Base-by-base conservation (phyloP, 2,888 invertebrate species). In the Agonopterix arenella region DNA sequence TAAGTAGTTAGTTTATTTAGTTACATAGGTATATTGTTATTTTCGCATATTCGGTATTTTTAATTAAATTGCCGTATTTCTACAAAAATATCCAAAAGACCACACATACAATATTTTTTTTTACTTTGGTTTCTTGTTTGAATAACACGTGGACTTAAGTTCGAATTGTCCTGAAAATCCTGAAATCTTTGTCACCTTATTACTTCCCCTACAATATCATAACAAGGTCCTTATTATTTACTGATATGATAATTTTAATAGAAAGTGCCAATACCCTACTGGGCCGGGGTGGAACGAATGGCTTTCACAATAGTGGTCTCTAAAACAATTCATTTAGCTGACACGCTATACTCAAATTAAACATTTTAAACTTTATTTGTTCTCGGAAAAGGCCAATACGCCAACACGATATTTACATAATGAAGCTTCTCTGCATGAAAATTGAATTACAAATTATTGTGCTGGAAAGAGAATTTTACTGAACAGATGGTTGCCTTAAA, bases 211-310 rank as follows among this genome's bases (percentile, higher is more conserved):
- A 50, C 57, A 55, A 60, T 66, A 51, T 62, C 58, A 61, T 65
- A 72, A 76, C 72, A 71, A 64, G 68, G 61, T 58, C 57, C 61
- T 66, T 50, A 44, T 63, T 70, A 73, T 76, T 76, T 74, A 81
- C 71, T 62, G 73, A 80, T 84, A 84, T 84, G 78, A 81, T 85
- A 84, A 88, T 84, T 76, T 83, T 79, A 79, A 83, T 79, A 72
- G 78, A 81, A 81, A 79, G 83, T 83, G 83, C 80, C 79, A 77
- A 74, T 77, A 68, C 63, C 88, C 86, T 78, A 84, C 86, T 80
- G 86, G 51, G 88, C 73, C 57, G 61, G 66, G 70, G 81, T 80
- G 86, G 86, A 88, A 89, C 88, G 84, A 88, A 88, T 88, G 69
- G 80, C 63, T 70, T 66, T 61, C 59, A 58, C 66, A 70, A 76